A percentile compares a stretch with the other conserved stretches of the same genome.
These are phyloP conservation scores for Zygaena filipendulae DNA, from an alignment of 2,888 invertebrate genomes.

Conservation along the genomic window DNA sequence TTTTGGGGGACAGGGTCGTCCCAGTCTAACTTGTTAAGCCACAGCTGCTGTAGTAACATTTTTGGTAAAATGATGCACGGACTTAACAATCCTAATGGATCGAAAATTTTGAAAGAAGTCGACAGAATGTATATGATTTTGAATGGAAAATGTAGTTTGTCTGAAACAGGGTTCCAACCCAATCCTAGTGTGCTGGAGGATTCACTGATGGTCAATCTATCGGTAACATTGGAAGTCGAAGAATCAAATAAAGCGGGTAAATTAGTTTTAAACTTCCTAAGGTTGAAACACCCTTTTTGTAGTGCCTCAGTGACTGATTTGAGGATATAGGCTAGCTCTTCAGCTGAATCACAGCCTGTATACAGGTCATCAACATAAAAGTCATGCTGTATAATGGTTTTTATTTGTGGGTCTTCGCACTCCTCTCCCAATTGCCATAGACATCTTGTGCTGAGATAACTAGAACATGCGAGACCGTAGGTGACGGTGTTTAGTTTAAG, in stretches of 20 bases:
- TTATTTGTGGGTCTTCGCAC: neutral
- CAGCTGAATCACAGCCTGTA: neutral
- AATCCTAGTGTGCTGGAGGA: constrained; percentile 18
- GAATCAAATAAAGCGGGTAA: neutral
- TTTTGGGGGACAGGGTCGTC: constrained; percentile 5
- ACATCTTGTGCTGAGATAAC: constrained; percentile 15
- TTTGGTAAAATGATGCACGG: constrained; percentile 4
- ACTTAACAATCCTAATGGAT: constrained; percentile 4
- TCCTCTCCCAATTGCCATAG: constrained; percentile 14
- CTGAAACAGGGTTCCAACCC: constrained; percentile 13
- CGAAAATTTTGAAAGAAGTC: constrained; percentile 1
- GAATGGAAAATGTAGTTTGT: neutral
- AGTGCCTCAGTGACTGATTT: neutral
- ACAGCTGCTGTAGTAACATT: constrained; percentile 2
- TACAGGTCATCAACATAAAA: neutral
- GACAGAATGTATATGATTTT: neutral
- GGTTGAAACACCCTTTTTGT: constrained; percentile 11
- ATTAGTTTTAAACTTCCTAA: neutral
- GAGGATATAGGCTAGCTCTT: neutral
- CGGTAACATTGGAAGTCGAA: neutral
- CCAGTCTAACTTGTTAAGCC: constrained; percentile 3
- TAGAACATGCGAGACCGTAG: constrained; percentile 2
- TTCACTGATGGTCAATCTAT: neutral
- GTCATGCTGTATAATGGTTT: neutral
- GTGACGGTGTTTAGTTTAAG: constrained; percentile 1